These are phyloP conservation scores for Monopterus albus DNA, from an alignment of 2,113 vertebrate genomes.

Conservation along the genomic window DNA sequence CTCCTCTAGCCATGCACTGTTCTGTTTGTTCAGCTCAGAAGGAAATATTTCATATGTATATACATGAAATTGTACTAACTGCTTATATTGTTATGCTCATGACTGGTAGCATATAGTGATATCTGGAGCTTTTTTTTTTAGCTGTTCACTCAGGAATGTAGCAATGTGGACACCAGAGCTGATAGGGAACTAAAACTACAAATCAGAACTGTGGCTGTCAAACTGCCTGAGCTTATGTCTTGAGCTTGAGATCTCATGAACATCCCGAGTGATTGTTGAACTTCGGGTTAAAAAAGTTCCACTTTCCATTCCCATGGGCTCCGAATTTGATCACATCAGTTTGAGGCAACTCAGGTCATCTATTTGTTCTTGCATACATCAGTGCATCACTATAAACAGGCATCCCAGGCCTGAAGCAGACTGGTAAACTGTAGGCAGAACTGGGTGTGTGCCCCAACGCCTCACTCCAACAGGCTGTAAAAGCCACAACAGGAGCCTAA, in stretches of 20 bases:
- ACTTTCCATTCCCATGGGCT: background rate
- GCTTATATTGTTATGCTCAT: background rate
- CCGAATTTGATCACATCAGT: no score
- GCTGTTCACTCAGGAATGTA: constrained; percentile 7
- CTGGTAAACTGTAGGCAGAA: background rate
- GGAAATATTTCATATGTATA: background rate
- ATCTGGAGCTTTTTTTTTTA: background rate
- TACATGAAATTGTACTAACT: background rate
- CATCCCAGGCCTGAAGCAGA: background rate
- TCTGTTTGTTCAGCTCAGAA: constrained; percentile 13
- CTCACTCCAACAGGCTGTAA: background rate
- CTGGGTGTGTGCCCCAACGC: background rate
- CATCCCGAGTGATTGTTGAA: background rate
- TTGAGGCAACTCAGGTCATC: no score
- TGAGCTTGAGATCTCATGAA: no score
- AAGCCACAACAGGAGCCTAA: background rate
- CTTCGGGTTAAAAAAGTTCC: background rate
- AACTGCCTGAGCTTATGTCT: no score
- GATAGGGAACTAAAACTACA: background rate
- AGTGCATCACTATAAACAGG: no score
- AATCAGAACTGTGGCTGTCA: background rate
- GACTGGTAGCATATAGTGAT: background rate
- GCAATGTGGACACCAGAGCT: background rate
- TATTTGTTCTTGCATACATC: background rate
- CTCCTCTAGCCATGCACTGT: background rate